Percentiles rank a stretch among this genome's conserved stretches.
phyloP scores from a whole-genome alignment of 2,113 vertebrate genomes.

The Psittacara wagleri region DNA sequence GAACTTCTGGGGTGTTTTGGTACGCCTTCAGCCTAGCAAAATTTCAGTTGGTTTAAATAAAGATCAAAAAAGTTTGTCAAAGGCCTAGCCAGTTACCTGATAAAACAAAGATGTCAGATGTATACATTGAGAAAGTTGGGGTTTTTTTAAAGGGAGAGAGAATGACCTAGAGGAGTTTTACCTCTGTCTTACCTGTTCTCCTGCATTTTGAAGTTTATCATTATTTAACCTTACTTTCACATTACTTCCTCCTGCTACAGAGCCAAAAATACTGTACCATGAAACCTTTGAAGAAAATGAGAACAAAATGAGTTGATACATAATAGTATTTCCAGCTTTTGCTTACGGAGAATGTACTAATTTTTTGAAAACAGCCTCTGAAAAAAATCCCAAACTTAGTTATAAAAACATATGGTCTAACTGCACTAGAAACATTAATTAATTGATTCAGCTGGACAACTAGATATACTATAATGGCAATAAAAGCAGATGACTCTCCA shows the following conservation, averaged over 20 bases:
- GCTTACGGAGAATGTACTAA: neutral
- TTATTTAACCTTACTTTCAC: slow-evolving; percentile 87
- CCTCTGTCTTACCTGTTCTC: slow-evolving; percentile 80
- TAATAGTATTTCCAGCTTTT: neutral
- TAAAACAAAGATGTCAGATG: neutral
- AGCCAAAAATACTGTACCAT: slow-evolving; percentile 89
- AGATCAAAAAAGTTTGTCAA: neutral
- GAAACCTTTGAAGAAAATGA: slow-evolving; percentile 76
- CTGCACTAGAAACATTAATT: neutral
- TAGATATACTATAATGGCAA: neutral
- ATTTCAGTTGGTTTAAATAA: neutral
- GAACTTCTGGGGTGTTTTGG: accelerated
- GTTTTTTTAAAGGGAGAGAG: neutral
- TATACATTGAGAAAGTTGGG: neutral
- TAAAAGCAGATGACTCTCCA: neutral
- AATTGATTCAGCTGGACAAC: neutral
- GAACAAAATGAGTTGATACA: neutral
- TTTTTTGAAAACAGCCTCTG: neutral
- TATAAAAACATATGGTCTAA: neutral
- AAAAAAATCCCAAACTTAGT: neutral
- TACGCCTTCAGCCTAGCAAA: neutral
- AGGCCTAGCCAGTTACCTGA: neutral
- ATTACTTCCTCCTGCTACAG: slow-evolving; percentile 75
- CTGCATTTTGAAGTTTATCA: slow-evolving; percentile 83
- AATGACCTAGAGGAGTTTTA: neutral